phyloP scores from a whole-genome alignment of 1,140 invertebrate genomes.

The Zeugodacus cucurbitae region DNA sequence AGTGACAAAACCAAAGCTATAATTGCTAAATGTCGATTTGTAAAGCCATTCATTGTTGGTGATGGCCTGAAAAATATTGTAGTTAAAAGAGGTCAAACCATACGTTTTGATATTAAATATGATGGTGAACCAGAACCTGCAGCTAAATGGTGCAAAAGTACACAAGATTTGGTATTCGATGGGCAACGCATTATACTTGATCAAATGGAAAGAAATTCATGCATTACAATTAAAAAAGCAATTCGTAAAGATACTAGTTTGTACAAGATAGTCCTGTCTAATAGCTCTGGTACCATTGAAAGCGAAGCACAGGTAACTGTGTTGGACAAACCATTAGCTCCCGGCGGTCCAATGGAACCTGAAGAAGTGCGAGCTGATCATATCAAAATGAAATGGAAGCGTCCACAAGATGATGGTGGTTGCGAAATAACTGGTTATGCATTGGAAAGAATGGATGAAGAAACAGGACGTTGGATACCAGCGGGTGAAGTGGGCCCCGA shows the following conservation, averaged over 20 bases:
- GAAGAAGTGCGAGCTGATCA: conserved; percentile 90
- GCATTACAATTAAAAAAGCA: conserved; percentile 88
- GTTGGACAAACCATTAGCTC: conserved; percentile 86
- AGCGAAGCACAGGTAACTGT: conserved; percentile 88
- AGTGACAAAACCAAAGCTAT: conserved; percentile 95
- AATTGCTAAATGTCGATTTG: conserved; percentile 94
- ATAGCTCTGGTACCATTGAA: conserved; percentile 86
- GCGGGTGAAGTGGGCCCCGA: conserved; percentile 90
- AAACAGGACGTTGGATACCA: conserved; percentile 91
- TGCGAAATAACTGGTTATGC: conserved; percentile 94
- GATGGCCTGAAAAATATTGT: conserved; percentile 87
- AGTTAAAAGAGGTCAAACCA: conserved; percentile 93
- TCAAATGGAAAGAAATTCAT: conserved; percentile 90
- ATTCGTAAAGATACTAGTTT: conserved; percentile 89
- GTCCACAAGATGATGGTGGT: conserved; percentile 94
- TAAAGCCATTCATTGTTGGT: conserved; percentile 92
- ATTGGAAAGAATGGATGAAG: conserved; percentile 96
- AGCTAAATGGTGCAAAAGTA: conserved; percentile 81
- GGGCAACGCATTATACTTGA: conserved; percentile 83
- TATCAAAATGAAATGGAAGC: conserved; percentile 94
- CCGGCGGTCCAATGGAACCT: conserved; percentile 86
- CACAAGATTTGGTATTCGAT: conserved; percentile 79
- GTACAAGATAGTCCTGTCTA: conserved; percentile 86
- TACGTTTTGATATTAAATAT: conserved; percentile 90
- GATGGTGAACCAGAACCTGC: conserved; percentile 94